Conservation (phyloP, 2,888 invertebrate genomes). For the Zele albiditarsus region DNA sequence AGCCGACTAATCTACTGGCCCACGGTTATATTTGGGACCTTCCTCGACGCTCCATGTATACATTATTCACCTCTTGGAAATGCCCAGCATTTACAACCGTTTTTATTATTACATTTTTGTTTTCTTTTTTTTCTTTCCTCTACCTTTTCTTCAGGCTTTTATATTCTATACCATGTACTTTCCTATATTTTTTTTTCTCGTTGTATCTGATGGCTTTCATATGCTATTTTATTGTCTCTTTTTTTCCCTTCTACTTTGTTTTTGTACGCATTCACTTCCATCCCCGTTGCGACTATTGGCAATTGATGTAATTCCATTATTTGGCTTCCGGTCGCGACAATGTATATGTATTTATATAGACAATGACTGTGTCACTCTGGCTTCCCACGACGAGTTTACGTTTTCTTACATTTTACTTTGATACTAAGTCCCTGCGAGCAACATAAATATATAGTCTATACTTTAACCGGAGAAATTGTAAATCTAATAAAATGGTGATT, state of each 20-base stretch:
- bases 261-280: not conserved
- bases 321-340: slow-evolving; percentile 28
- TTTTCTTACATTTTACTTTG: not conserved
- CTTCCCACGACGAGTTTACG: not conserved
- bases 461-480: too few species aligned
- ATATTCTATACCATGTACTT: not conserved
- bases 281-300: not conserved
- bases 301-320: slow-evolving; percentile 8
- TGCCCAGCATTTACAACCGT: slow-evolving; percentile 17
- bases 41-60: not conserved
- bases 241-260: not conserved
- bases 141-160: not conserved
- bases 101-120: not conserved
- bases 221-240: not conserved
- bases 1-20: slow-evolving; percentile 7
- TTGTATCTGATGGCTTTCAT: not conserved
- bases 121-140: slow-evolving; percentile 7
- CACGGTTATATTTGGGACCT: slow-evolving; percentile 5
- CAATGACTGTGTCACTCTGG: too few species aligned
- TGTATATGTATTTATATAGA: not conserved
- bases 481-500: too few species aligned
- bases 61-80: slow-evolving; percentile 18
- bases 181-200: not conserved
- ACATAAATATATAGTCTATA: too few species aligned
- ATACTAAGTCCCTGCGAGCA: too few species aligned